Percentiles rank a stretch among this genome's conserved stretches.
Conservation (phyloP, 2,888 invertebrate genomes). For the Neoitamus cyanurus region DNA sequence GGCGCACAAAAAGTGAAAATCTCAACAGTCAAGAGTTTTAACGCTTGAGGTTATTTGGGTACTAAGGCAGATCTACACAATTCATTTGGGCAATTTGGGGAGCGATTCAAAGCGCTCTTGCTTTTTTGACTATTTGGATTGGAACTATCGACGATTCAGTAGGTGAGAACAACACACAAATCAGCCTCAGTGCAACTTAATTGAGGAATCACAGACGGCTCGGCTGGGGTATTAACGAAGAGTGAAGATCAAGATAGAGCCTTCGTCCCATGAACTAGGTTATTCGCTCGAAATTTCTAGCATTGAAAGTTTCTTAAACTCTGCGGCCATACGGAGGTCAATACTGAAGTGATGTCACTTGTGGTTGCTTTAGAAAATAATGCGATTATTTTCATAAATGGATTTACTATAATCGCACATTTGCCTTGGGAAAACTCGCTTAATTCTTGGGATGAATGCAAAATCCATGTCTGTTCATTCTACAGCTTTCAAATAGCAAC, state of each 20-base stretch:
- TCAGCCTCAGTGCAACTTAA: neutral
- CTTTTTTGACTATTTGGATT: neutral
- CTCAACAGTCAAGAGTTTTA: conserved; percentile 14
- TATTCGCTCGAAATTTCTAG: conserved; percentile 33
- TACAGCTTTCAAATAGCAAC: neutral
- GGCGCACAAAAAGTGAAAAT: conserved; percentile 14
- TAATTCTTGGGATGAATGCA: neutral
- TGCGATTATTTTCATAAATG: neutral
- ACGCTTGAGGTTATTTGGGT: neutral
- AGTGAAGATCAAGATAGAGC: neutral
- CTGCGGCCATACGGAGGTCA: neutral
- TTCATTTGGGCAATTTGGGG: neutral
- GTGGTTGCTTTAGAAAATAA: neutral
- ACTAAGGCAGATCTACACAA: neutral
- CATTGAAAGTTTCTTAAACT: conserved; percentile 42
- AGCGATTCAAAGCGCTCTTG: neutral
- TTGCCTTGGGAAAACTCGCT: neutral
- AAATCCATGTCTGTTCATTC: neutral
- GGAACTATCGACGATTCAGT: neutral
- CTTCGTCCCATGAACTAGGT: neutral
- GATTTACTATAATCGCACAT: neutral
- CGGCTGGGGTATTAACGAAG: neutral
- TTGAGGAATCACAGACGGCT: neutral
- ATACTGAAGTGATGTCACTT: conserved; percentile 18
- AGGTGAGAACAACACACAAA: neutral